Evolutionary conservation across 2,888 invertebrate species (phyloP), one percentile per base, ranked within the genome.

Genomic region (Litoditis marina): DNA sequence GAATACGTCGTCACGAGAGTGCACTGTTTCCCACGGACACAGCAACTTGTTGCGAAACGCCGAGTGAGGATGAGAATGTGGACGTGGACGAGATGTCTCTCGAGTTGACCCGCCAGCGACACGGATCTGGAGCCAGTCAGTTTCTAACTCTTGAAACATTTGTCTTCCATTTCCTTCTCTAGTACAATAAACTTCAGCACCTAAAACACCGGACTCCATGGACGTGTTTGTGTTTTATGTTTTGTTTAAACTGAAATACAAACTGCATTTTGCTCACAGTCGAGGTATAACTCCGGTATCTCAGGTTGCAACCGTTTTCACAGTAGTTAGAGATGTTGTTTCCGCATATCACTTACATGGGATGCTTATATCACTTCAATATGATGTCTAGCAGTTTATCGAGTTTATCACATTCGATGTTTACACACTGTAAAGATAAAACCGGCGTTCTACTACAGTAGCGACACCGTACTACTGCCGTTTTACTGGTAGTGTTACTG

Each of bases 1-100:
- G 71, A 51, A 66, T 67, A 53, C 74, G 64, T 36, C 58, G 77
- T 13, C 68, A 71, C 31, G 65, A 71, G 25, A 73, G 73, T 47
- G 28, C 49, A 4, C 54, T 63, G 13, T 25, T 28, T 31, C 13
- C 34, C 11, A 30, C 50, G 16, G 58, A 31, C 27, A 56, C 51
- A 51, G 11, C 51, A 2, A 47, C 63, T 28, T 16, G 58, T n/a
- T 51, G 60, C 32, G 57, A 58, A 60, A 63, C 63, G 22, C 55
- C 56, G 0, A 27, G 27, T 1, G 65, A 58, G 27, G 44, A 42
- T 7, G 66, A 71, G 8, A 65, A 65, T 19, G 66, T 57, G 27
- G 59, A 60, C 3, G 69, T 61, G 53, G 66, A 69, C 27, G 68
- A 65, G 8, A 39, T 31, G 59, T 62, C 13, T 63, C 61, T 27